These are phyloP conservation scores for Ovibos moschatus DNA, from an alignment of 2,113 vertebrate species.

Conservation along the genomic window DNA sequence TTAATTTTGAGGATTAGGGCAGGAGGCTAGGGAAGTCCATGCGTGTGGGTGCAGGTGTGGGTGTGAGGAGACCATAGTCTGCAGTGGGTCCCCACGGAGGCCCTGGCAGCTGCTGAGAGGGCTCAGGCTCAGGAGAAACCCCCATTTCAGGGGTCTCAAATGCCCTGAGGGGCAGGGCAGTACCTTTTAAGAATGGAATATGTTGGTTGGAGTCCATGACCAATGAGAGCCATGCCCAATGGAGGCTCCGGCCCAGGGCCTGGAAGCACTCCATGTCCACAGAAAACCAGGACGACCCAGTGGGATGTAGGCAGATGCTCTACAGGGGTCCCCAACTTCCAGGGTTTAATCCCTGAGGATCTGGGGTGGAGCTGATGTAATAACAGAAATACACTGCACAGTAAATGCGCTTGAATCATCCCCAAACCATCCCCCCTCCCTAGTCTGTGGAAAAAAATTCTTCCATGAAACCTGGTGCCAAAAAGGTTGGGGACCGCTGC, in stretches of 20 bases:
- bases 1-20: background rate
- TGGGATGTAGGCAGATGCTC: background rate
- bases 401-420: background rate
- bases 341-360: background rate
- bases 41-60: too few species aligned
- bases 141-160: background rate
- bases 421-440: background rate
- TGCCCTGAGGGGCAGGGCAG: background rate
- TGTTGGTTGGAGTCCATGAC: background rate
- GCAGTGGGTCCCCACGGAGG: background rate
- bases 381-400: background rate
- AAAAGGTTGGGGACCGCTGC: background rate
- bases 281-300: background rate
- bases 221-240: accelerated
- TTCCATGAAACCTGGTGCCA: background rate
- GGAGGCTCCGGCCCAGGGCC: background rate
- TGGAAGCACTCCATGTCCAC: too few species aligned
- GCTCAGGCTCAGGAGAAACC: background rate
- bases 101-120: background rate
- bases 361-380: background rate
- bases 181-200: background rate
- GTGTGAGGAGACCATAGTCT: background rate
- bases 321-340: background rate
- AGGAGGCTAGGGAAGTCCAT: background rate
- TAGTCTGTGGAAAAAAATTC: background rate